phyloP scores from a whole-genome alignment of 2,888 invertebrate species.

The Amphipoea oculea region DNA sequence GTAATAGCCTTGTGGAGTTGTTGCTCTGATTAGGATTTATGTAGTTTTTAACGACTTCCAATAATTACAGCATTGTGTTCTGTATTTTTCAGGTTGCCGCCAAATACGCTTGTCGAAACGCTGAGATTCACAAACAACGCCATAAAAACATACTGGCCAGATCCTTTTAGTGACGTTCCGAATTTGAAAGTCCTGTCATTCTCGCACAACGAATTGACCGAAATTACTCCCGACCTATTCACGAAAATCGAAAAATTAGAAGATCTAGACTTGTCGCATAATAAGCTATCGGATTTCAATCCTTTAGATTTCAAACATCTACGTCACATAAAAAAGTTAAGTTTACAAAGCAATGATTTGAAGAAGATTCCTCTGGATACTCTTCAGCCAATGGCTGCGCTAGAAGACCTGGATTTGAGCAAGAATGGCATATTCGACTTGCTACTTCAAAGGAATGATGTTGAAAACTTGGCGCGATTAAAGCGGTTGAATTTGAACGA shows the following conservation, averaged over 20 bases:
- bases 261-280: constrained; percentile 89
- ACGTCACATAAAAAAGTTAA: constrained; percentile 80
- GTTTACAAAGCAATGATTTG: constrained; percentile 86
- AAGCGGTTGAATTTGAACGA: constrained; percentile 86
- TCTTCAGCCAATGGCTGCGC: constrained; percentile 78
- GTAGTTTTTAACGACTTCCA: constrained; percentile 5
- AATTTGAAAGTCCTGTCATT: constrained; percentile 86
- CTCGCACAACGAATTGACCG: constrained; percentile 86
- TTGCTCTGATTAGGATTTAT: constrained; percentile 44
- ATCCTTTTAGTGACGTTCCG: constrained; percentile 83
- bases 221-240: constrained; percentile 86
- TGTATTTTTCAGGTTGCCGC: constrained; percentile 83
- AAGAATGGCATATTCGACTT: constrained; percentile 85
- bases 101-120: constrained; percentile 83
- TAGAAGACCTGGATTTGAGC: constrained; percentile 88
- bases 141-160: constrained; percentile 86
- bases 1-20: constrained; percentile 28
- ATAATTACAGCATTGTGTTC: constrained; percentile 10
- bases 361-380: constrained; percentile 83
- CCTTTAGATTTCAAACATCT: constrained; percentile 82
- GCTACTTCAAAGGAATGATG: constrained; percentile 78
- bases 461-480: constrained; percentile 76
- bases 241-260: constrained; percentile 83
- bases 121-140: constrained; percentile 85
- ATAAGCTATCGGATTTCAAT: constrained; percentile 84